phyloP scores from a whole-genome alignment of 1,140 invertebrate genomes.

The Gonioctena quinquepunctata region DNA sequence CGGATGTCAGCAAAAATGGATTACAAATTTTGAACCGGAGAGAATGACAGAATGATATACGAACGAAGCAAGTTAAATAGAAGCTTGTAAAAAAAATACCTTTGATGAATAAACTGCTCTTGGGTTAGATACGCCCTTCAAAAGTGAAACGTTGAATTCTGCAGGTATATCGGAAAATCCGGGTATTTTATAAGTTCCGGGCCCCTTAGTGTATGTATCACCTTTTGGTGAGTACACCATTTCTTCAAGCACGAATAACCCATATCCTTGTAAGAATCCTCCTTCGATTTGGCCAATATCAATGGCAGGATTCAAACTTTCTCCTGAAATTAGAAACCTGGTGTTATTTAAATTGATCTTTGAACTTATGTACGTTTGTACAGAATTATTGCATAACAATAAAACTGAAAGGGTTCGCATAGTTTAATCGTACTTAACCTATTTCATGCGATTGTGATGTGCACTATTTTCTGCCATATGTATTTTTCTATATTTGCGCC shows the following conservation, averaged over 20 bases:
- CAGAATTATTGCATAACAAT: too few relatives aligned
- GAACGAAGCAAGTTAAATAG: not conserved
- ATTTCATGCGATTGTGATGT: too few relatives aligned
- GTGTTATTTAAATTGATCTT: too few relatives aligned
- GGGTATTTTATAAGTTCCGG: conserved; percentile 92
- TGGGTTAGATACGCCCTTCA: conserved; percentile 85
- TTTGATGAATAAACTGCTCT: conserved; percentile 94
- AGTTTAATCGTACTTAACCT: too few relatives aligned
- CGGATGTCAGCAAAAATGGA: too few relatives aligned
- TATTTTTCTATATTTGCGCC: too few relatives aligned
- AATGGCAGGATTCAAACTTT: conserved; percentile 93
- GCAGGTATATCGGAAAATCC: conserved; percentile 86
- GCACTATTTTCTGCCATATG: too few relatives aligned
- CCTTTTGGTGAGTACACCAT: conserved; percentile 84
- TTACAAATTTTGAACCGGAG: too few relatives aligned
- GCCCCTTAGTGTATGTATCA: conserved; percentile 77
- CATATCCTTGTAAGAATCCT: conserved; percentile 91
- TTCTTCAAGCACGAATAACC: conserved; percentile 89
- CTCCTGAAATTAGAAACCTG: too few relatives aligned
- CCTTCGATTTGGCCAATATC: conserved; percentile 97
- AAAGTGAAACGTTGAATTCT: conserved; percentile 90
- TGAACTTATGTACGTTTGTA: too few relatives aligned
- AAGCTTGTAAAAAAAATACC: conserved; percentile 60
- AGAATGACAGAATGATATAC: not conserved
- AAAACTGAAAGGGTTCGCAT: too few relatives aligned